These are phyloP conservation scores for Cossypha niveicapilla DNA, from an alignment of 2,797 vertebrate genomes.

Conservation along the genomic window DNA sequence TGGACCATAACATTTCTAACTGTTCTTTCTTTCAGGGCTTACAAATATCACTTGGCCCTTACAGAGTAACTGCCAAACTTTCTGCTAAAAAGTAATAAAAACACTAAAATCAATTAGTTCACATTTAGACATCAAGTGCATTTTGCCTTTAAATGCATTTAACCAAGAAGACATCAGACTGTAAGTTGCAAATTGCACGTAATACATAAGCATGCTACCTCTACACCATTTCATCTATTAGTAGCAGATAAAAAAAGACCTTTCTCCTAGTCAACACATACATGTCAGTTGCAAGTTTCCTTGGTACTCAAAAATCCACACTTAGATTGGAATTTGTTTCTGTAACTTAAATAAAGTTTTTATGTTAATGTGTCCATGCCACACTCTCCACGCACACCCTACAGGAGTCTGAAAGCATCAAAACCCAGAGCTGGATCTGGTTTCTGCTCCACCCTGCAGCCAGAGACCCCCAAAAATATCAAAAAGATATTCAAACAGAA, in stretches of 20 bases:
- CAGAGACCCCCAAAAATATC: neutral
- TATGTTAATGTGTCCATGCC: neutral
- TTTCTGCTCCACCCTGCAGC: neutral
- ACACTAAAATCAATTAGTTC: neutral
- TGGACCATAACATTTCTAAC: neutral
- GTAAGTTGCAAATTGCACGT: neutral
- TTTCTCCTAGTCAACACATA: neutral
- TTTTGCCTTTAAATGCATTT: neutral
- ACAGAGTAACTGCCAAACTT: neutral
- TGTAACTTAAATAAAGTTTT: neutral
- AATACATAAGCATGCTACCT: neutral
- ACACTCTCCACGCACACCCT: rapidly evolving
- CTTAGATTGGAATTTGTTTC: neutral
- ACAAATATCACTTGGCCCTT: neutral
- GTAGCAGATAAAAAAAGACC: neutral
- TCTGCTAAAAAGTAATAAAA: neutral
- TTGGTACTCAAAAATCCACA: neutral
- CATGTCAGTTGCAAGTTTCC: neutral
- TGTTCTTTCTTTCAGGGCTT: neutral
- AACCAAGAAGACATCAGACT: neutral
- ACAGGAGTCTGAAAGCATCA: neutral
- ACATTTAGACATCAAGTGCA: neutral
- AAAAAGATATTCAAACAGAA: neutral
- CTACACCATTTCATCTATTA: neutral
- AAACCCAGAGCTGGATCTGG: neutral